Conservation (phyloP, 2,888 invertebrate genomes). For the Lottia gigantea region DNA sequence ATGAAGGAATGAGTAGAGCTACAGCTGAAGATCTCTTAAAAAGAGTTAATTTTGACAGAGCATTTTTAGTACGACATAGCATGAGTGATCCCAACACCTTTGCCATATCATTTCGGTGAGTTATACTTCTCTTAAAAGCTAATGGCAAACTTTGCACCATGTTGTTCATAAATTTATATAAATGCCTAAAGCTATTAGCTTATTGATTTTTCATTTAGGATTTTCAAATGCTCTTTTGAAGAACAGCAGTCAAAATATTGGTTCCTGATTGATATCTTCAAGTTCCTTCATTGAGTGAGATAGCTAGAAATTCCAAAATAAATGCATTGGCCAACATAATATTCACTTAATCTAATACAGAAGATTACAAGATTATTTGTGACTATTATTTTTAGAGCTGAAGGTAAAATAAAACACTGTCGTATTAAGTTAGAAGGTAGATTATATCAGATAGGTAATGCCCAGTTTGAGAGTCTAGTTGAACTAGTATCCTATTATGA, state of each 20-base stretch:
- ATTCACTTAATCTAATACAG: no score
- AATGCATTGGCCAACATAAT: no score
- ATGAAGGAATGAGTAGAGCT: slow-evolving; percentile 81
- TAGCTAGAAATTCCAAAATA: no score
- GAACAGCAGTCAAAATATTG: no score
- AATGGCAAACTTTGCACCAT: no score
- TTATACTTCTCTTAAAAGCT: background rate
- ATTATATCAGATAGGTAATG: slow-evolving; percentile 88
- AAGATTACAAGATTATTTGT: background rate
- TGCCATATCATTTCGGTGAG: slow-evolving; percentile 91
- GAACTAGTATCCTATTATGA: slow-evolving; percentile 93
- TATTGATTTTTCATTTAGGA: no score
- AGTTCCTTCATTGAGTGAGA: no score
- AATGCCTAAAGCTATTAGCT: no score
- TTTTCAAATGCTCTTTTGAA: no score
- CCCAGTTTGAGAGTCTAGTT: slow-evolving; percentile 95
- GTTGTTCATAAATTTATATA: no score
- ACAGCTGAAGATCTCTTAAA: slow-evolving; percentile 90
- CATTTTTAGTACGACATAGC: slow-evolving; percentile 92
- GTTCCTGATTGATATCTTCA: no score
- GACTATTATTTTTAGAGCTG: slow-evolving; percentile 76
- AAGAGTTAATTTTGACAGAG: slow-evolving; percentile 87
- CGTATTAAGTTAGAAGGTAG: slow-evolving; percentile 92
- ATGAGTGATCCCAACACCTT: slow-evolving; percentile 83
- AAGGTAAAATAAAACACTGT: slow-evolving; percentile 96